Evolutionary conservation across 2,888 invertebrate genomes (phyloP), one percentile per base, ranked within the genome.

Genomic region (Papilio elwesi): DNA sequence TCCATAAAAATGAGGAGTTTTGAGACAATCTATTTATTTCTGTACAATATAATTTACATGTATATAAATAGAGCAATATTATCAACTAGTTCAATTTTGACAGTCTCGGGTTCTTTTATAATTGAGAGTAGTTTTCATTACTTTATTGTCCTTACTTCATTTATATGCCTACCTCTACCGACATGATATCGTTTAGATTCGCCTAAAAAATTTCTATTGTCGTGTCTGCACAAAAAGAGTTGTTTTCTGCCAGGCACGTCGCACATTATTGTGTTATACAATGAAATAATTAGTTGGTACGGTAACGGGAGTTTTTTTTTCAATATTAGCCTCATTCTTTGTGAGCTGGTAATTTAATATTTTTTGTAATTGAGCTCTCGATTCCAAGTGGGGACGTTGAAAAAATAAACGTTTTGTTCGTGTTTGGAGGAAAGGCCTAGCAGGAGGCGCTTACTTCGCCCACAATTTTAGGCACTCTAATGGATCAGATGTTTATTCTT

Each of bases 241-340:
- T 86, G 89, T 90, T 92, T 90, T 90, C 87, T 87, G 80, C 81
- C 84, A 84, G 87, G 88, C 91, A 91, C 90, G 91, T 90, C 86
- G 83, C 87, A 87, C 83, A 77, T 79, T 86, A 89, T 89, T 90
- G 88, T 85, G 82, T 80, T 83, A 83, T 84, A 92, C 92, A 92
- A 92, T 87, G 84, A 89, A 87, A 90, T 93, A 93, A 93, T 93
- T 93, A 93, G 91, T 83, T 83, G 85, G 89, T 84, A 88, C 83
- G 81, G 80, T 90, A 93, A 91, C 93, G 92, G 92, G 87, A 86
- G 83, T 81, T 80, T 85, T 91, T 90, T 83, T 79, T 77, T 26
- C 76, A 77, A 81, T 83, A 83, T 86, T 86, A 87, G 83, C 84
- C 84, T 86, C 85, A 86, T 81, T 83, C 84, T 91, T 92, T 92